Evolutionary conservation across 1,140 invertebrate genomes (phyloP).

Genomic region (Penaeus vannamei): DNA sequence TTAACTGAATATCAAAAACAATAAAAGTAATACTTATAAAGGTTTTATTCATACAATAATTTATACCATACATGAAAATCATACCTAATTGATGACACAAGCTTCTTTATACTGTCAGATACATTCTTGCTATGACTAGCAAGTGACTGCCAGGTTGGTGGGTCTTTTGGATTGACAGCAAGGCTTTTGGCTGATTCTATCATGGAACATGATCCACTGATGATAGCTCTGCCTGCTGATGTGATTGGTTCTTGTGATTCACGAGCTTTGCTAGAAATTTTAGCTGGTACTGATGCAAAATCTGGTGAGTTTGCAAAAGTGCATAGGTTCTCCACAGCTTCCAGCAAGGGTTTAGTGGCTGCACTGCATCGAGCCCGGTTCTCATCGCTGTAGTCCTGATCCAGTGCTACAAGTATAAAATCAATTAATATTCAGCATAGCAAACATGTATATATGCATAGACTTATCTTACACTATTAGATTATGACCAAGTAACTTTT

Average conservation of each 20-base stretch:
- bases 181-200: constrained; percentile 91
- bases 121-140: constrained; percentile 95
- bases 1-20: background rate
- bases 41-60: constrained; percentile 48
- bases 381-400: constrained; percentile 85
- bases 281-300: constrained; percentile 91
- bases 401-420: constrained; percentile 75
- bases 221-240: constrained; percentile 83
- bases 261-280: constrained; percentile 85
- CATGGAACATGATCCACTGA: constrained; percentile 90
- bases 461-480: background rate
- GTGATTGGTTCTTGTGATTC: constrained; percentile 90
- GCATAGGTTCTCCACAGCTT: constrained; percentile 93
- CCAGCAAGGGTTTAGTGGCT: constrained; percentile 88
- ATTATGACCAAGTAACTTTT: background rate
- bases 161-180: constrained; percentile 90
- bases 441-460: background rate
- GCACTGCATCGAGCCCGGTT: constrained; percentile 84
- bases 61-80: constrained; percentile 72
- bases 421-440: constrained; percentile 33
- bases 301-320: constrained; percentile 94
- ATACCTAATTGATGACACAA: constrained; percentile 86
- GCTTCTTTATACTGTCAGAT: constrained; percentile 94
- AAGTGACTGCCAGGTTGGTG: constrained; percentile 92
- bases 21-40: background rate